phyloP scores from a whole-genome alignment of 2,888 invertebrate species.

The Petrolisthes manimaculis region DNA sequence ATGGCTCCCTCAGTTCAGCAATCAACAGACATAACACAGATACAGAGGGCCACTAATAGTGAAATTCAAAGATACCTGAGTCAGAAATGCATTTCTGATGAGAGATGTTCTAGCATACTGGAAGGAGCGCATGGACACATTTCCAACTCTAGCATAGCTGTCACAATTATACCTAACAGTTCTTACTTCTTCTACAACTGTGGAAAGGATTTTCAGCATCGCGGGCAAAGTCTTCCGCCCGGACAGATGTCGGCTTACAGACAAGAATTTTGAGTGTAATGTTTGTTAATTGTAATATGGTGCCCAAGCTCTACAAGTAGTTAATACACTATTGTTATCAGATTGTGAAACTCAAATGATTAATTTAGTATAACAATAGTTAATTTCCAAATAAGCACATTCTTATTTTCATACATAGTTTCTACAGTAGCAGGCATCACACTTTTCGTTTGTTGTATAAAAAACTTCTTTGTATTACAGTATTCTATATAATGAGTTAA shows the following conservation, averaged over 20 bases:
- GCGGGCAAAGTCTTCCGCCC: slow-evolving; percentile 24
- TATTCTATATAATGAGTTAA: too few relatives aligned
- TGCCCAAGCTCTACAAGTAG: background rate
- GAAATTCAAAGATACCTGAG: slow-evolving; percentile 24
- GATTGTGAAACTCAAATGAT: background rate
- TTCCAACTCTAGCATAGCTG: slow-evolving; percentile 31
- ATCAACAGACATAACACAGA: slow-evolving; percentile 29
- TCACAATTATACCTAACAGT: slow-evolving; percentile 32
- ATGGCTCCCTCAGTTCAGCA: slow-evolving; percentile 32
- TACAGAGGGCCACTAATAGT: slow-evolving; percentile 24
- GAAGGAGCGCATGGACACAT: slow-evolving; percentile 24
- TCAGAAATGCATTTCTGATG: slow-evolving; percentile 33
- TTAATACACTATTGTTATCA: slow-evolving; percentile 1
- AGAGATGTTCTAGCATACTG: slow-evolving; percentile 29
- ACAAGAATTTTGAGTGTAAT: slow-evolving; percentile 54
- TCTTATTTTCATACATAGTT: background rate
- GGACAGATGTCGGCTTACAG: slow-evolving; percentile 23
- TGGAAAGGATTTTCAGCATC: slow-evolving; percentile 42
- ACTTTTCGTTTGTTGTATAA: slow-evolving; percentile 12
- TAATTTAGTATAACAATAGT: background rate
- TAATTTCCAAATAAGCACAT: slow-evolving; percentile 2
- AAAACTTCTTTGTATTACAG: background rate
- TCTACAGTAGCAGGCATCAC: background rate
- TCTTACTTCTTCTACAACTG: slow-evolving; percentile 32
- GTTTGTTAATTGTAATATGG: slow-evolving; percentile 38